These are phyloP conservation scores for Parnassius mnemosyne DNA, from an alignment of 2,888 invertebrate genomes.

Conservation along the genomic window DNA sequence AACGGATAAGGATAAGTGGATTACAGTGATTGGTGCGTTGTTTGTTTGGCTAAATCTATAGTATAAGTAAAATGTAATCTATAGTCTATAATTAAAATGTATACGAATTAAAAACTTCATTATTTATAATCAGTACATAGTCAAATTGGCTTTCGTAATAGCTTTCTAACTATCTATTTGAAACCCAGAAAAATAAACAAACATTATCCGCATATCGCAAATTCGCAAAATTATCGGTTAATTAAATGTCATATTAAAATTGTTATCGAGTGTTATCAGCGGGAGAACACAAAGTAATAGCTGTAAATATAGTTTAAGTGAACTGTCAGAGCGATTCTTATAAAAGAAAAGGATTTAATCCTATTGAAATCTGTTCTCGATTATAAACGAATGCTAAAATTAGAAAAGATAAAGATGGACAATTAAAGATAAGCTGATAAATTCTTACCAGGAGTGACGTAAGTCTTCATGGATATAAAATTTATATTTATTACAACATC, in stretches of 20 bases:
- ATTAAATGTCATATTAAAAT: not conserved
- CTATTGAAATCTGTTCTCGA: not conserved
- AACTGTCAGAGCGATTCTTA: too few relatives aligned
- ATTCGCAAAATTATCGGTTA: not conserved
- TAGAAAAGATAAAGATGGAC: conserved; percentile 1
- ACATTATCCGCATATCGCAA: not conserved
- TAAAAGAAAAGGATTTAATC: not conserved
- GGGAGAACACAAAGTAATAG: not conserved
- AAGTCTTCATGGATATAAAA: conserved; percentile 50
- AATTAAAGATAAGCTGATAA: not conserved
- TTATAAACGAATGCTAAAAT: not conserved
- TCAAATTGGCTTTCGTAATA: too few relatives aligned
- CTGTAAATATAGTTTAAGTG: not conserved
- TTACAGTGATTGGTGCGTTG: too few relatives aligned
- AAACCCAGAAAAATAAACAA: too few relatives aligned
- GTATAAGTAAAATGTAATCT: too few relatives aligned
- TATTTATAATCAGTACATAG: too few relatives aligned
- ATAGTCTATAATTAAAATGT: too few relatives aligned
- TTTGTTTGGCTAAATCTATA: too few relatives aligned
- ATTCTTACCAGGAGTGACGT: conserved; percentile 59
- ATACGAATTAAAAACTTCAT: too few relatives aligned
- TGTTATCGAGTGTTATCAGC: not conserved
- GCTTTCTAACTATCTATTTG: too few relatives aligned
- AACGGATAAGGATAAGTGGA: too few relatives aligned
- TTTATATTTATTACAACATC: conserved; percentile 64